phyloP scores from a whole-genome alignment of 2,797 vertebrate genomes.

The Pipistrellus kuhlii region DNA sequence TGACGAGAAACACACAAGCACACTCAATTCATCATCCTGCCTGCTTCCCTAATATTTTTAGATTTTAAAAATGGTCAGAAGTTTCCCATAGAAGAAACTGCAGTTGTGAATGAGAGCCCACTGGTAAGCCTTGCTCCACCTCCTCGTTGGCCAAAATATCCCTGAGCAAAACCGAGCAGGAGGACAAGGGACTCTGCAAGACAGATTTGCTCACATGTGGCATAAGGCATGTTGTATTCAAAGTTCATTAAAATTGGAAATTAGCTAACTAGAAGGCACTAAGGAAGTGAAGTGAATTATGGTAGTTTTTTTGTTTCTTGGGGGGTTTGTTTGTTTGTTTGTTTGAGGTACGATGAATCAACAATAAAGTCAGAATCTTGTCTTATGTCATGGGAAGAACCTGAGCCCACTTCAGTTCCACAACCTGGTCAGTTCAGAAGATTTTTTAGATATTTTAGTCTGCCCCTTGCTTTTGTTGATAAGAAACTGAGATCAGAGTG shows the following conservation, averaged over 20 bases:
- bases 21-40: background rate
- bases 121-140: background rate
- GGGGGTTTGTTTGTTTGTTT: background rate
- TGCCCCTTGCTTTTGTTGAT: background rate
- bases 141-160: background rate
- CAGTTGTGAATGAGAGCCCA: background rate
- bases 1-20: conserved; percentile 28
- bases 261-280: background rate
- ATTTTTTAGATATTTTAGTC: background rate
- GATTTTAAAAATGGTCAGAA: background rate
- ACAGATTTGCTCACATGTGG: background rate
- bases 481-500: background rate
- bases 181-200: background rate
- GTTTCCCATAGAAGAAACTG: conserved; percentile 12
- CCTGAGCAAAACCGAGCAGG: background rate
- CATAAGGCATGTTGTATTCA: conserved; percentile 14
- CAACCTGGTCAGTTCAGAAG: background rate
- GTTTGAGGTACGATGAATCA: background rate
- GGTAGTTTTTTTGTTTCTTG: background rate
- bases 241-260: conserved; percentile 29
- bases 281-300: background rate
- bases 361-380: background rate
- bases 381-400: background rate
- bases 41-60: background rate
- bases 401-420: background rate